These are phyloP conservation scores for Melipona quadrifasciata DNA, from an alignment of 1,140 invertebrate genomes.

Conservation along the genomic window DNA sequence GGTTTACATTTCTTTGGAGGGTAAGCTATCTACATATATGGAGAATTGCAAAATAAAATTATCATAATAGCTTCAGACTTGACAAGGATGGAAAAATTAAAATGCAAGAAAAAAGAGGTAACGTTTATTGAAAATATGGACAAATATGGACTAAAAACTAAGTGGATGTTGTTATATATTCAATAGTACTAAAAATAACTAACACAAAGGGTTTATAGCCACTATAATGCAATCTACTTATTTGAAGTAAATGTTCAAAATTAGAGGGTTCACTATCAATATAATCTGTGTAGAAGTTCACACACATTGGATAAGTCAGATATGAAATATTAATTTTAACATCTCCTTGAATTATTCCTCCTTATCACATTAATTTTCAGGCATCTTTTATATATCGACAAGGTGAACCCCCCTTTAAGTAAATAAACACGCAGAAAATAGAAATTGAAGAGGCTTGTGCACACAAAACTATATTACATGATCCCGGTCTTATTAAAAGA, in stretches of 20 bases:
- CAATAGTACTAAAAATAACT: slow-evolving; percentile 1
- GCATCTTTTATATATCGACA: too few species aligned
- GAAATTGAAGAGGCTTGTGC: slow-evolving; percentile 81
- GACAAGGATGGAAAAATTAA: not conserved
- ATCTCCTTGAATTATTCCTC: not conserved
- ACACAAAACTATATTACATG: slow-evolving; percentile 81
- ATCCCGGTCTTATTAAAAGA: slow-evolving; percentile 80
- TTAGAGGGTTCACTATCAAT: slow-evolving; percentile 35
- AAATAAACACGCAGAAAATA: slow-evolving; percentile 46
- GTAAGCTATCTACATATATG: slow-evolving; percentile 36
- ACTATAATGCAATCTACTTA: slow-evolving; percentile 44
- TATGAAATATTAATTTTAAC: not conserved
- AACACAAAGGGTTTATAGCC: not conserved
- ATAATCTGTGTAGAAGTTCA: not conserved
- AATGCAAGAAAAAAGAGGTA: not conserved
- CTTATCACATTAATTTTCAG: not conserved
- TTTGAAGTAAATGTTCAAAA: slow-evolving; percentile 7
- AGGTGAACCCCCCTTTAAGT: slow-evolving; percentile 40
- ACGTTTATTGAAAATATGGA: not conserved
- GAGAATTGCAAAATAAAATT: slow-evolving; percentile 15
- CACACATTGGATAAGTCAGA: not conserved
- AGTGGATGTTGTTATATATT: slow-evolving; percentile 1
- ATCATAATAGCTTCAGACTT: not conserved
- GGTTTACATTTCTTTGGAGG: not conserved
- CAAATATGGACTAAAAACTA: slow-evolving; percentile 22